Evolutionary conservation across 2,797 vertebrate species (phyloP).

Genomic region (Coranthus polyacanthus): DNA sequence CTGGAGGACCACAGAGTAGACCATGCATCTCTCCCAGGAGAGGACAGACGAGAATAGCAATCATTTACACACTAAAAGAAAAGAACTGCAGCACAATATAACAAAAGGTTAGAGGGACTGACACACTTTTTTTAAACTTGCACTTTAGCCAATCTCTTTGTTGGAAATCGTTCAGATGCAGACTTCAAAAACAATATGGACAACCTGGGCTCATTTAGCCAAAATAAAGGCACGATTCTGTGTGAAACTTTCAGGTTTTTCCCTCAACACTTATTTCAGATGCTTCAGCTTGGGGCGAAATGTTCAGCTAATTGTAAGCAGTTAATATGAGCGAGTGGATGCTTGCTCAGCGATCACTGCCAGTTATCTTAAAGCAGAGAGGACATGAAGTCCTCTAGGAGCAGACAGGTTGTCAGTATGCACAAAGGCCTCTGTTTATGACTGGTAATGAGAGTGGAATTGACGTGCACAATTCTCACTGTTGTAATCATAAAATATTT

Average conservation of each 20-base stretch:
- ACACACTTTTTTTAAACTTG: conserved; percentile 7
- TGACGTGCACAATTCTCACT: conserved; percentile 31
- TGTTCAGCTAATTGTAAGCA: conserved; percentile 65
- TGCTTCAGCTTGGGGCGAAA: conserved; percentile 32
- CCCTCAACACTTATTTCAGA: conserved; percentile 30
- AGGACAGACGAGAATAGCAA: conserved; percentile 15
- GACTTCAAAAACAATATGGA: conserved; percentile 1
- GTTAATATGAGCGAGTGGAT: conserved; percentile 45
- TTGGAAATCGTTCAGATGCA: conserved; percentile 5
- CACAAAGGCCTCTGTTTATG: conserved; percentile 37
- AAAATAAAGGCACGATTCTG: conserved; percentile 25
- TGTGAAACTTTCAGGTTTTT: conserved; percentile 42
- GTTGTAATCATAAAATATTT: conserved; percentile 31
- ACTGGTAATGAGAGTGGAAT: conserved; percentile 44
- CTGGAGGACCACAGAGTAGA: conserved; percentile 13
- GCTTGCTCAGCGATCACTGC: conserved; percentile 59
- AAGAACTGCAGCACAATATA: background rate
- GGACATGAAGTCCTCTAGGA: conserved; percentile 61
- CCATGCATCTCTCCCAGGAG: conserved; percentile 14
- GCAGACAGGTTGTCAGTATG: conserved; percentile 68
- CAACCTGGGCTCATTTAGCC: conserved; percentile 32
- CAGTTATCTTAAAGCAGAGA: conserved; percentile 54
- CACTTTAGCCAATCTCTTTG: background rate
- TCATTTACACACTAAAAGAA: conserved; percentile 20
- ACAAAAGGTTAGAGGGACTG: background rate